Base-by-base conservation (phyloP, 1,140 invertebrate species). In the Dysdera silvatica region DNA sequence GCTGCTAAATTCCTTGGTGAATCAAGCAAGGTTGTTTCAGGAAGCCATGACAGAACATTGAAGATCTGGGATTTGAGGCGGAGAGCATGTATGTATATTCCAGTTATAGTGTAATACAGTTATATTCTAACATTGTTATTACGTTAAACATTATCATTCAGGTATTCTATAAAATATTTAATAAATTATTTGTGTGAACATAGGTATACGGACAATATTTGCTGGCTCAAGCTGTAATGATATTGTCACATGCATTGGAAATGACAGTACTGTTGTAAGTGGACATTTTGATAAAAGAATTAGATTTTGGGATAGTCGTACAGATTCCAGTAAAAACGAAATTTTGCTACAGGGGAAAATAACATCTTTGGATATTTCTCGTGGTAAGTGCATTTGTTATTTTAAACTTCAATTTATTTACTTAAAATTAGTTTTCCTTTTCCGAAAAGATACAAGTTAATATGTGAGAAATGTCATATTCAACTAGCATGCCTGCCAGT, bases 231-330 rank as follows among this genome's bases (percentile, higher is more conserved):
- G 87, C 72, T 97, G 95, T 76, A 94, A 96, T 76, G 95, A 98
- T 79, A 78, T 98, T 23, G 92, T 95, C 31, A 92, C 88, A 53
- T 85, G 84, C 23, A 88, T 94, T 71, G 84, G 87, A 40, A 83
- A 88, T 2, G 91, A 89, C n/a, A 87, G 88, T 14, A 90, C 87
- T 24, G 90, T 98, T 65, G 93, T 98, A 64, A 96, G 93, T 69
- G 94, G 93, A 16, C 95, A 99, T 80, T 97, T 92, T 77, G 95
- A 99, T 79, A 97, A 96, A 76, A 86, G 84, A 69, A 90, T 98
- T 70, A 82, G 95, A 37, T 97, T 98, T 76, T 98, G 95, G 94
- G 95, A 99, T 73, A 87, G 86, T 62, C 82, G 94, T 70, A 72
- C 71, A 14, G 80, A 81, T 28, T 71, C 63, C 24, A 86, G 85